Conservation (phyloP, 2,888 invertebrate species). For the Bombylius major region DNA sequence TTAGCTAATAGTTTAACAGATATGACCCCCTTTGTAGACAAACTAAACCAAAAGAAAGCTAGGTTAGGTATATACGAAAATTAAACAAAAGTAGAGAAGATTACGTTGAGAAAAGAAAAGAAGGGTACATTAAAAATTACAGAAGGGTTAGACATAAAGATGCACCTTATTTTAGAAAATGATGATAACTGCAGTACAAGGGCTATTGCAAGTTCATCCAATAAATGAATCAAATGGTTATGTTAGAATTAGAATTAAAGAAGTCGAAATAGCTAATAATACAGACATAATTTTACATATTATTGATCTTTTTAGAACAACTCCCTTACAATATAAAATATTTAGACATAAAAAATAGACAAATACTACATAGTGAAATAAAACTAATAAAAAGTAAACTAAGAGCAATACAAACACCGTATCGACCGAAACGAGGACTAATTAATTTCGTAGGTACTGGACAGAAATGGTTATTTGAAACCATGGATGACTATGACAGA, state of each 20-base stretch:
- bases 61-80: background rate
- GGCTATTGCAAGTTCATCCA: background rate
- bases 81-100: background rate
- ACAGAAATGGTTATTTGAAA: constrained; percentile 1
- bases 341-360: constrained; percentile 1
- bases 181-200: background rate
- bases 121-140: background rate
- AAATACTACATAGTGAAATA: background rate
- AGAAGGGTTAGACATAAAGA: background rate
- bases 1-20: background rate
- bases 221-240: background rate
- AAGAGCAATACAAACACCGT: too few relatives aligned
- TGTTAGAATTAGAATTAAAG: background rate
- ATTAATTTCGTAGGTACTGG: background rate
- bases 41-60: background rate
- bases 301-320: background rate
- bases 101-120: background rate
- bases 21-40: background rate
- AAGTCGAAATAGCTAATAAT: background rate
- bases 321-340: background rate
- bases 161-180: background rate
- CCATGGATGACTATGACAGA: constrained; percentile 3
- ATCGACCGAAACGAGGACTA: constrained; percentile 2
- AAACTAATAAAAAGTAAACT: constrained; percentile 3
- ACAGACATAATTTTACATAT: background rate